Base-by-base conservation (phyloP, 2,113 vertebrate genomes). In the Channa maculata region DNA sequence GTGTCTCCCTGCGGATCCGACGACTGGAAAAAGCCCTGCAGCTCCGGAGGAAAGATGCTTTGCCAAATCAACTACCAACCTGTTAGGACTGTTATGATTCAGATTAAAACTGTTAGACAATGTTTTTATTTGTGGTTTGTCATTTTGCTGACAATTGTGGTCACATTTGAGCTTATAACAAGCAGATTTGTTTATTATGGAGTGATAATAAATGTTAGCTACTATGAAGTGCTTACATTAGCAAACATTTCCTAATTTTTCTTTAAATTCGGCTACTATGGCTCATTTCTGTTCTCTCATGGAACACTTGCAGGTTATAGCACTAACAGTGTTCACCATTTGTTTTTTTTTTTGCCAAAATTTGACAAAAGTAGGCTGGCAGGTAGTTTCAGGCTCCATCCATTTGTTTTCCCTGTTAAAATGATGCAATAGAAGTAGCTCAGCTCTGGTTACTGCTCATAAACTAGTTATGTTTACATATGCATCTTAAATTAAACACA, bases 1-100 rank as follows among this genome's bases (percentile, higher is more conserved):
- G 54, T 83, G 84, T 72, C 75, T 86, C 79, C 73, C 82, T 53
- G 62, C 68, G 67, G 88, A 84, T 55, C 37, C 69, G 59, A 82
- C 65, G 51, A 46, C 44, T 39, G 46, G 52, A 39, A 50, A 51
- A 49, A 15, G 11, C 34, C 34, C 63, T 46, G n/a, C 37, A 4
- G 24, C 52, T 44, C n/a, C 62, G 43, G 44, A 76, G 38, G 59
- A 72, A 65, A 45, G 34, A 65, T 63, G 65, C 62, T 76, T 58
- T 44, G 44, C 63, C 81, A 77, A 82, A 73, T 85, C 36, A 85
- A 33, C 45, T 38, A 71, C 48, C 14, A 33, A 14, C 37, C 66
- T 75, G 59, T 67, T 66, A 63, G 55, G 10, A 45, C 33, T 76
- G 33, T 64, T 77, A 8, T 63, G 38, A 67, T 70, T 66, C 41